Base-by-base conservation (phyloP, 2,888 invertebrate genomes). In the Blastobasis lacticolella region DNA sequence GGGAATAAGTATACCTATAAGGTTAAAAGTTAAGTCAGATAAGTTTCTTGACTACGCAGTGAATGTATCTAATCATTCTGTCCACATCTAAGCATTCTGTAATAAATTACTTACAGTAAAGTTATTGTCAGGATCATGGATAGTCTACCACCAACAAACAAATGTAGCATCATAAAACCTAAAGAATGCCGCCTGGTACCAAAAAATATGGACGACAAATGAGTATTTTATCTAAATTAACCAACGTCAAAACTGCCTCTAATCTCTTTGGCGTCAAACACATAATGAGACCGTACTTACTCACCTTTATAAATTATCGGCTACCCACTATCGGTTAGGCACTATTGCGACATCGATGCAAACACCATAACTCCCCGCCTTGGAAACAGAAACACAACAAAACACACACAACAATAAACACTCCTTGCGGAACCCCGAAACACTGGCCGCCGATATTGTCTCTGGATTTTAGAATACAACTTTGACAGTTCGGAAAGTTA, bases 141-240 rank as follows among this genome's bases (percentile, higher is more conserved):
- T 23, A 23, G 1, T 23, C 23, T 23, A 23, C 23, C 3, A 23
- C 23, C 23, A 23, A 1, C 1, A 23, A 23, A 23, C 23, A 23
- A 23, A 1, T 2, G 23, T 23, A 23, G 23, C 3, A 23, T 23
- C 23, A 23, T 23, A 23, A 23, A 23, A 23, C 23, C 23, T 23
- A 23, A 23, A 23, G 23, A 23, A 23, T 23, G 23, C 23, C 2
- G 23, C 23, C 23, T 23, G 23, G 3, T 23, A 23, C 23, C 1
- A 23, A 23, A 23, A 23, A 23, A 23, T n/a, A n/a, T 23, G 23
- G 23, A 23, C 23, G 23, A 23, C 23, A 23, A 23, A 49, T 46
- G 40, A 48, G 62, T 66, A 63, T 67, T 57, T 68, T 67, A 71
- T 69, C 69, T 61, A 64, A 69, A 71, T 66, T 58, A 62, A 57